phyloP scores from a whole-genome alignment of 2,797 vertebrate genomes.

The Potorous gilbertii region DNA sequence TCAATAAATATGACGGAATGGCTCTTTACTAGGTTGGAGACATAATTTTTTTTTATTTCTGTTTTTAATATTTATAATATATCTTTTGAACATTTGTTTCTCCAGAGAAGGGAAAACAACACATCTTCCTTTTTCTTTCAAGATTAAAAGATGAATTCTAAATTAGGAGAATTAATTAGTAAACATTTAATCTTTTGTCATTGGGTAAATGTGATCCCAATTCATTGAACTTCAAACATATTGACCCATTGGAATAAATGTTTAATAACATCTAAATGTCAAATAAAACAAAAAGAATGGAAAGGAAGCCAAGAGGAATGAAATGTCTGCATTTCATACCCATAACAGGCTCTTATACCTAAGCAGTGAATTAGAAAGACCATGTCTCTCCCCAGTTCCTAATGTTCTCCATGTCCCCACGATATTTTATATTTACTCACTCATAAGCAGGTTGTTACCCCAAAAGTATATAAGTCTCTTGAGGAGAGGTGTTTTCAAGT shows the following conservation, averaged over 20 bases:
- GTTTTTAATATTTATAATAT: not conserved
- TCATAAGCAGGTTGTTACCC: not conserved
- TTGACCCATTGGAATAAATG: conserved; percentile 22
- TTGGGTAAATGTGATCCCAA: not conserved
- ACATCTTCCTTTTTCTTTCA: conserved; percentile 19
- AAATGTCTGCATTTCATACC: conserved; percentile 3
- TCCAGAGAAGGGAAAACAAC: conserved; percentile 13
- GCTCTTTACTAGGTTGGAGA: not conserved
- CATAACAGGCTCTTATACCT: not conserved
- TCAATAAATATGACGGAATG: not conserved
- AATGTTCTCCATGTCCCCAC: not conserved
- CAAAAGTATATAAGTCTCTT: not conserved
- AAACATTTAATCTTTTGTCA: conserved; percentile 32
- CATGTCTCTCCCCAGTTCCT: not conserved
- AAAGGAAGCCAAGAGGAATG: conserved; percentile 27
- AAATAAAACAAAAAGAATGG: not conserved
- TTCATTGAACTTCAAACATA: conserved; percentile 36
- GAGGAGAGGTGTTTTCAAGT: not conserved
- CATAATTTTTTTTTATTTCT: not conserved
- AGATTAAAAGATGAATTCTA: conserved; percentile 50
- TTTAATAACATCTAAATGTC: conserved; percentile 34
- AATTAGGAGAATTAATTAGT: conserved; percentile 39
- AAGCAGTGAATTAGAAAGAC: conserved; percentile 15
- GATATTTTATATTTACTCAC: not conserved
- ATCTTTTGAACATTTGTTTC: not conserved